phyloP scores from a whole-genome alignment of 2,888 invertebrate genomes.

The Apamea sordens region DNA sequence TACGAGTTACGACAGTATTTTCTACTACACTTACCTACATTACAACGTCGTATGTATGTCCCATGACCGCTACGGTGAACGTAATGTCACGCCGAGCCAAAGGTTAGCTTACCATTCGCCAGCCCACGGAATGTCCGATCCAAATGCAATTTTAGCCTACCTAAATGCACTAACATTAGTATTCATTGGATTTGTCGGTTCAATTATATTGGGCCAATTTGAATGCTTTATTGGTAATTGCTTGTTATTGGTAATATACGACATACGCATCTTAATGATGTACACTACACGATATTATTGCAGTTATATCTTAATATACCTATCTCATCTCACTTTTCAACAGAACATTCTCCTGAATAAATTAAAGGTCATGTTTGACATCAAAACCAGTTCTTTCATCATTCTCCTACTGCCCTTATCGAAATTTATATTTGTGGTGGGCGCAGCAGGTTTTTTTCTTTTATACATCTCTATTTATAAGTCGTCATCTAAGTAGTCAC shows the following conservation, averaged over 20 bases:
- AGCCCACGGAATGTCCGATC: slow-evolving; percentile 59
- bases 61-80: slow-evolving; percentile 73
- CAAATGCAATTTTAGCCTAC: slow-evolving; percentile 46
- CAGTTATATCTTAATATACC: background rate
- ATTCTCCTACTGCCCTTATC: background rate
- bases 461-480: too few species aligned
- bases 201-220: slow-evolving; percentile 14
- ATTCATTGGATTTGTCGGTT: slow-evolving; percentile 43
- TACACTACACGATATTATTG: background rate
- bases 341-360: background rate
- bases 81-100: slow-evolving; percentile 78
- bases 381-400: background rate
- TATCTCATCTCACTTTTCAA: background rate
- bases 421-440: too few species aligned
- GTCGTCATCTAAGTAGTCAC: too few species aligned
- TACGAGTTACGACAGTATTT: slow-evolving; percentile 22
- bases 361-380: background rate
- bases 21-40: slow-evolving; percentile 8
- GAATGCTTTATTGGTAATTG: slow-evolving; percentile 23
- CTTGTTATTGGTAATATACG: background rate
- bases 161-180: slow-evolving; percentile 42
- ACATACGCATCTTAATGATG: background rate
- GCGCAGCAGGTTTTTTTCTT: too few species aligned
- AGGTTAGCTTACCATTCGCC: slow-evolving; percentile 76
- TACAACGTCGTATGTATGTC: slow-evolving; percentile 44